These are phyloP conservation scores for Geophilus truncorum DNA, from an alignment of 2,888 invertebrate species.

Conservation along the genomic window DNA sequence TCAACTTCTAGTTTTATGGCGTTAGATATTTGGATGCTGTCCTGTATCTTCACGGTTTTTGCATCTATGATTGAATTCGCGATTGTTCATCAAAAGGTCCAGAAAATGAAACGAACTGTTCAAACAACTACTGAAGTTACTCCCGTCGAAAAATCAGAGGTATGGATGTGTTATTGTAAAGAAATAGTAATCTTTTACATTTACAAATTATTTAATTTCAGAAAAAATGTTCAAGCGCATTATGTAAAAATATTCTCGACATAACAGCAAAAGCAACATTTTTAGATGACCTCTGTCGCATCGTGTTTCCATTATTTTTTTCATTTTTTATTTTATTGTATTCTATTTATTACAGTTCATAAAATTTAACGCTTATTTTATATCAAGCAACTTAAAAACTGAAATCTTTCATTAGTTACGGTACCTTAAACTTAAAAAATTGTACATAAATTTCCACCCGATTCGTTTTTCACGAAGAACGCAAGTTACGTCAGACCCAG, in stretches of 20 bases:
- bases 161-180: neutral
- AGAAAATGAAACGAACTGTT: neutral
- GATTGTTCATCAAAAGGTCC: neutral
- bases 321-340: neutral
- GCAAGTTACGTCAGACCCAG: too few species aligned
- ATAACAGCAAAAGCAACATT: neutral
- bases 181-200: neutral
- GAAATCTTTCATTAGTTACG: too few species aligned
- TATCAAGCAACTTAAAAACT: too few species aligned
- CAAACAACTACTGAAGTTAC: neutral
- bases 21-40: neutral
- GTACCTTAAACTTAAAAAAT: too few species aligned
- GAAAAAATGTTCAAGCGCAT: neutral
- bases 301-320: neutral
- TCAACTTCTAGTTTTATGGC: neutral
- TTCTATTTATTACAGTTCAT: neutral
- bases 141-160: neutral
- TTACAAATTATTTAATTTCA: neutral
- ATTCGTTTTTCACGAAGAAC: too few species aligned
- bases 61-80: neutral
- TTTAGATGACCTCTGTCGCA: neutral
- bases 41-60: neutral
- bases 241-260: neutral
- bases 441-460: too few species aligned
- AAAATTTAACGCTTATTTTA: too few species aligned